Base-by-base conservation (phyloP, 2,888 invertebrate genomes). In the Zygogramma bicolorata region DNA sequence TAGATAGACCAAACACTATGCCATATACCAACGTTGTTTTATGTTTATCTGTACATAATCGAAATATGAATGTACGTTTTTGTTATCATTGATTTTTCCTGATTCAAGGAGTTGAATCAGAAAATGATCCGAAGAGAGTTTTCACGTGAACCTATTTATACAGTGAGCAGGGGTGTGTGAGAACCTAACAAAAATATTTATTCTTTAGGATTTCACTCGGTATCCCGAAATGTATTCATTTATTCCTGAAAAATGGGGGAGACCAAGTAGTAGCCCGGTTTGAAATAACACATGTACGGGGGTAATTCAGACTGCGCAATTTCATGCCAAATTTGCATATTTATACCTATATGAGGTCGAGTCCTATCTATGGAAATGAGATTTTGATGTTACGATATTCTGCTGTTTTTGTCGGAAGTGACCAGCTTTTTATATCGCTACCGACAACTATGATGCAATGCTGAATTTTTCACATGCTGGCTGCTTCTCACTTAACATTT, bases 231-330 rank as follows among this genome's bases (percentile, higher is more conserved):
- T 69, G 38, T 69, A 69, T 63, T 57, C 69, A 69, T 53, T 63
- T 69, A 69, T 69, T 69, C 69, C 15, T 42, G 58, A 69, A 69
- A 69, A 69, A 63, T 49, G 63, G 34, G 63, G 34, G 27, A 57
- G 63, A n/a, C 53, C 69, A 63, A 69, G 69, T 69, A 63, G 58
- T 63, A 38, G 62, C 63, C 63, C 63, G 58, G 69, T 69, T 69
- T 69, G 62, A 69, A 69, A 69, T 69, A 69, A 69, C 46, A 69
- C 57, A 69, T 69, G 69, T 69, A 63, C 58, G 69, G 63, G 57
- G 63, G 63, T 63, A 69, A 69, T 69, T 62, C 42, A 42, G 63
- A 69, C 58, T 62, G 63, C 63, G 69, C 62, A 58, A 53, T 69
- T 69, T 68, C 61, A 38, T 69, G 57, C 58, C 8, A 29, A n/a